phyloP scores from a whole-genome alignment of 2,797 vertebrate species.

The Enteromius afrohamiltoni region DNA sequence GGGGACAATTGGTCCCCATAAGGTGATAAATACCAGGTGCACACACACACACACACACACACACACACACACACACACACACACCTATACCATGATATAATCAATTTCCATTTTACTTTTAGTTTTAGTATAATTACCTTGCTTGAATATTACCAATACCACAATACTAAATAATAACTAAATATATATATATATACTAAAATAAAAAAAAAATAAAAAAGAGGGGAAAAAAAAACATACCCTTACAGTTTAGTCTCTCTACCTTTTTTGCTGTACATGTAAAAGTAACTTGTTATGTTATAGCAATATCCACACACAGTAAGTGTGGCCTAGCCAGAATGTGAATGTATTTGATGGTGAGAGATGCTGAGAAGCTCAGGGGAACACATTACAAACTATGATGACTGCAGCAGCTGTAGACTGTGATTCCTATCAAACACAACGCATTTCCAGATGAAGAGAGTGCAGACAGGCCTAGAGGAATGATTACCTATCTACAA shows the following conservation, averaged over 20 bases:
- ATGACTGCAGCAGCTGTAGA: conserved; percentile 75
- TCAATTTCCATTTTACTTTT: neutral
- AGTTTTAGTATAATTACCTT: neutral
- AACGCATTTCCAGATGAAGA: conserved; percentile 63
- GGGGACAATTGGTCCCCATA: too few species aligned
- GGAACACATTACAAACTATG: conserved; percentile 64
- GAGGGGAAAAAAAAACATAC: neutral
- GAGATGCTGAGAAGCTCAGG: conserved; percentile 53
- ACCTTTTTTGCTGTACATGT: neutral
- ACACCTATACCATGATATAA: too few species aligned
- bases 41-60: too few species aligned
- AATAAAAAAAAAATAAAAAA: neutral
- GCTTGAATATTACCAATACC: neutral
- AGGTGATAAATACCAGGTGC: too few species aligned
- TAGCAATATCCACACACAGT: neutral
- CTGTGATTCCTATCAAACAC: conserved; percentile 73
- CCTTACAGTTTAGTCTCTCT: neutral
- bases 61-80: too few species aligned
- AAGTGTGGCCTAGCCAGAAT: neutral
- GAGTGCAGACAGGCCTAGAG: conserved; percentile 60
- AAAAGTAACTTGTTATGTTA: neutral
- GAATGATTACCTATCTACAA: conserved; percentile 63
- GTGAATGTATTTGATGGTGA: conserved; percentile 57
- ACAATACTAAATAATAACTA: neutral
- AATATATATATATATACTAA: too few species aligned